Base-by-base conservation (phyloP, 30 jellyfish, hydroid and myxozoan species). In the Aurelia sp. region DNA sequence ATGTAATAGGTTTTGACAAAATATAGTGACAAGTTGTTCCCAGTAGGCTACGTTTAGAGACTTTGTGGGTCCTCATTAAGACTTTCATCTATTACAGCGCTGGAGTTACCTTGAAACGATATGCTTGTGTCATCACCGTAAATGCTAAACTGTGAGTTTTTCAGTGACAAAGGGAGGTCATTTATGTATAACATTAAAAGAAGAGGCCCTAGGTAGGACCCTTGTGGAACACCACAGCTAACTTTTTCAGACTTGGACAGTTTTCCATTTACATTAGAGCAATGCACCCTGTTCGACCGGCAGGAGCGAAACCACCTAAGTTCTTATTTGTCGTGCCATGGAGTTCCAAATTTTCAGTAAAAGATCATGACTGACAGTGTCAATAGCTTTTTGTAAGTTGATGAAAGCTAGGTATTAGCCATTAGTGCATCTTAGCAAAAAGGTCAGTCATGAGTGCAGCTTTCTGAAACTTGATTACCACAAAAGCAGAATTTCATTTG, bases 301-400 rank as follows among this genome's bases (percentile, higher is more conserved):
- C 19, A 62, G 73, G 73, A 13, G 19, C 19, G 27, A 62, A 62
- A 62, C 73, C 73, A 62, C 23, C 73, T 22, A 68, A 68, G 79
- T 27, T 37, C 79, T 68, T 68, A 68, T 27, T 68, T 27, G 65
- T 19, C 61, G 79, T 63, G 62, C 79, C 79, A 22, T 68, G 31
- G 79, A 68, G 62, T 68, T 68, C 79, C 63, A 68, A 37, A 64
- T 68, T 68, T 68, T 68, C 79, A 68, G 79, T 20, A 20, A 68
- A 9, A 13, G 8, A 68, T 68, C 35, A 62, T 18, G 73, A 62
- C 19, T 62, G 23, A 62, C 35, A 10, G 23, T 62, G 35, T 13
- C 23, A 62, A 62, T 9, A 10, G 23, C 35, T 22, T 19, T n/a
- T n/a, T n/a, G n/a, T n/a, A n/a, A n/a, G n/a, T n/a, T n/a, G n/a